Evolutionary conservation across 1,140 invertebrate genomes (phyloP).

Genomic region (Drosophila asahinai): DNA sequence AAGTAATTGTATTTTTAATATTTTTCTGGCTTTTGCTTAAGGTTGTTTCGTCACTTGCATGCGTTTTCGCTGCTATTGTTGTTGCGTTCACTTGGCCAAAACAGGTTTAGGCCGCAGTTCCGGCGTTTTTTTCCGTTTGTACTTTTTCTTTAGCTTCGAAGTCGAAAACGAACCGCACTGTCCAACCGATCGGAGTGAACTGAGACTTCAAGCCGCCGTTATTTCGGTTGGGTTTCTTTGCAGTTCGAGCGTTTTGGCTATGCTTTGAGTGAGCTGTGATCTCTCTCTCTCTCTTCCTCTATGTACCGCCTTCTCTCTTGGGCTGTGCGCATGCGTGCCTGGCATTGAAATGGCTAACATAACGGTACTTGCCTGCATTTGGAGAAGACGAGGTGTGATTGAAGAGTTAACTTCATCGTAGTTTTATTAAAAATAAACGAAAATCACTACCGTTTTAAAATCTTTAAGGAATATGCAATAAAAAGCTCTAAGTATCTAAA

Average conservation of each 20-base stretch:
- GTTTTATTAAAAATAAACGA: background rate
- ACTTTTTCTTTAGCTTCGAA: constrained; percentile 25
- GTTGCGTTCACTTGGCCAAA: constrained; percentile 46
- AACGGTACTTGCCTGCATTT: constrained; percentile 37
- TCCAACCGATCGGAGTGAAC: constrained; percentile 44
- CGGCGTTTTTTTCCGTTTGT: constrained; percentile 39
- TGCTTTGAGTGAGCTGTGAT: constrained; percentile 8
- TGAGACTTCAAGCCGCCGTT: constrained; percentile 46
- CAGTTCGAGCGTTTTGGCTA: background rate
- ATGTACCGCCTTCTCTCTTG: constrained; percentile 2
- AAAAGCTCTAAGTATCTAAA: too few relatives aligned
- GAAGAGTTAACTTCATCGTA: background rate
- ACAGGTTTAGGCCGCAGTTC: constrained; percentile 68
- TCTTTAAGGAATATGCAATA: too few relatives aligned
- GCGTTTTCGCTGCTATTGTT: constrained; percentile 56
- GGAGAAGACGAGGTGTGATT: constrained; percentile 17
- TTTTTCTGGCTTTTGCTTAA: constrained; percentile 56
- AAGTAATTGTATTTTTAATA: constrained; percentile 22
- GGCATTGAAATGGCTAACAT: constrained; percentile 45
- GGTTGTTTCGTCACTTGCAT: constrained; percentile 77
- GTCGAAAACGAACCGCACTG: constrained; percentile 42
- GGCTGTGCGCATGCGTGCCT: constrained; percentile 41
- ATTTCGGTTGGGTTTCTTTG: constrained; percentile 33
- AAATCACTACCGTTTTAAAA: too few relatives aligned
- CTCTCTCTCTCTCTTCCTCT: constrained; percentile 20